Evolutionary conservation across 2,113 vertebrate genomes (phyloP).

Genomic region (Thermophis baileyi): DNA sequence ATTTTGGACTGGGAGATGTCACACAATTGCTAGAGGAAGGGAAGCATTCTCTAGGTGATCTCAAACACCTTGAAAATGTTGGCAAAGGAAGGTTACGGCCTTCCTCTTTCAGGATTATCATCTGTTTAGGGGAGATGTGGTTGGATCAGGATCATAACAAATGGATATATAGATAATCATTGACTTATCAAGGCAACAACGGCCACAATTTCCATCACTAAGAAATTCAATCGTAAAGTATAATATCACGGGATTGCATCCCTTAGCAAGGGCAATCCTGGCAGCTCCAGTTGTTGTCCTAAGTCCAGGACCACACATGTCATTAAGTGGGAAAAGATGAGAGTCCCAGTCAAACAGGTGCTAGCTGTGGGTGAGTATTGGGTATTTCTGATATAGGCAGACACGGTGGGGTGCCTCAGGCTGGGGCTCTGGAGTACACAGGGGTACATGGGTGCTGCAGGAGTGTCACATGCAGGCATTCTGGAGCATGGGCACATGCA

Average conservation of each 20-base stretch:
- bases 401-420: not conserved
- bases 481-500: not conserved
- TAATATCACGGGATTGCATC: not conserved
- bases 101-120: not conserved
- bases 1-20: not conserved
- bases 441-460: not conserved
- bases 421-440: not conserved
- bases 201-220: not conserved
- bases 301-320: not conserved
- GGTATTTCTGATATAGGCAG: not conserved
- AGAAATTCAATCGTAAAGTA: not conserved
- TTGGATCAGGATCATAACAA: not conserved
- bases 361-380: not conserved
- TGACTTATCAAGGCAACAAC: not conserved
- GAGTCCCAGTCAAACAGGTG: not conserved
- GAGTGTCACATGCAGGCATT: not conserved
- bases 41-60: not conserved
- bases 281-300: not conserved
- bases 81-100: not conserved
- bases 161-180: not conserved
- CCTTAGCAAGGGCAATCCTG: not conserved
- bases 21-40: not conserved
- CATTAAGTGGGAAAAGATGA: not conserved
- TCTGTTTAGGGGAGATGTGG: not conserved
- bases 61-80: not conserved